Evolutionary conservation across 2,113 vertebrate species (phyloP).

Genomic region (Alaudala cheleensis): DNA sequence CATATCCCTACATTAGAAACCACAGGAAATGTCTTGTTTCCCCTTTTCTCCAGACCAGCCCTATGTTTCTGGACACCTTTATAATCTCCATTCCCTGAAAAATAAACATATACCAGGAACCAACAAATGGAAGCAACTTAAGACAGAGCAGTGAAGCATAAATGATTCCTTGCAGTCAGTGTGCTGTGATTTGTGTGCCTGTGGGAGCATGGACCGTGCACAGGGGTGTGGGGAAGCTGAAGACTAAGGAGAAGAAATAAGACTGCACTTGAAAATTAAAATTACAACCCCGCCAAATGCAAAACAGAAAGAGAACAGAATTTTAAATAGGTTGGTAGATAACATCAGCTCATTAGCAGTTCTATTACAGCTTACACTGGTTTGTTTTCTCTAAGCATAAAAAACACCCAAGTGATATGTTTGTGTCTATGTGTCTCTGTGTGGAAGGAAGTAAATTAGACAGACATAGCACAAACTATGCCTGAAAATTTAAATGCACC

Average conservation of each 20-base stretch:
- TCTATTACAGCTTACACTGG: slow-evolving; percentile 61
- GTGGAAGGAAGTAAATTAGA: slow-evolving; percentile 58
- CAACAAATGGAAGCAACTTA: background rate
- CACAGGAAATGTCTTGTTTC: background rate
- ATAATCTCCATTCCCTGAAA: background rate
- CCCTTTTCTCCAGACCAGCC: background rate
- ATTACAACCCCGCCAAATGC: slow-evolving; percentile 49
- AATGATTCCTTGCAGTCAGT: background rate
- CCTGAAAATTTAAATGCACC: slow-evolving; percentile 18
- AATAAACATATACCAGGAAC: background rate
- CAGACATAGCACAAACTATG: slow-evolving; percentile 37
- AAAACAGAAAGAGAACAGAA: slow-evolving; percentile 65
- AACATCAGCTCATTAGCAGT: slow-evolving; percentile 73
- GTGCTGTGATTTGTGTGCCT: background rate
- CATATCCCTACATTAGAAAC: background rate
- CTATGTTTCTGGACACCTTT: background rate
- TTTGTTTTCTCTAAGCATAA: slow-evolving; percentile 53
- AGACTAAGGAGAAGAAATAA: background rate
- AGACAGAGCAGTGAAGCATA: background rate
- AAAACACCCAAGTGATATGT: slow-evolving; percentile 1
- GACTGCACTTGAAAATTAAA: slow-evolving; percentile 52
- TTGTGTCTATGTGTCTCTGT: slow-evolving; percentile 32
- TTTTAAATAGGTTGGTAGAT: slow-evolving; percentile 69
- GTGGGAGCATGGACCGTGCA: background rate
- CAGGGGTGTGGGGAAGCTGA: background rate